Base-by-base conservation (phyloP, 2,888 invertebrate species). In the Molorchus minor region DNA sequence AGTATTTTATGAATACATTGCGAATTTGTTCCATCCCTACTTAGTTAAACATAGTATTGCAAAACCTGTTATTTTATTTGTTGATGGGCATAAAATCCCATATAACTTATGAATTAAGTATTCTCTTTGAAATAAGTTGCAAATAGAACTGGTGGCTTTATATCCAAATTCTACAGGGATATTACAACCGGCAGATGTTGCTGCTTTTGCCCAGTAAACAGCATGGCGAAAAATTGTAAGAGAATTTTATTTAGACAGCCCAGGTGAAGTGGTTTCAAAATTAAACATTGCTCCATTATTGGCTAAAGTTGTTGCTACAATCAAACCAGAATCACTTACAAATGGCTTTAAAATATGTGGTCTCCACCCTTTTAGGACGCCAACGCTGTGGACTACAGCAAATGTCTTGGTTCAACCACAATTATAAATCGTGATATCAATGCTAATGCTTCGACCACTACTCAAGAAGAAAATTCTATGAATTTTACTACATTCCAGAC, bases 301-400 rank as follows among this genome's bases (percentile, higher is more conserved):
- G 58, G 62, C 65, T 62, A 64, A 54, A 46, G 65, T 59, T 43
- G 49, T 70, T 44, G 56, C 38, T 47, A 29, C 33, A 45, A 15
- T 17, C 40, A 63, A 64, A 43, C 62, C 62, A 21, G 62, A 68
- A 40, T 65, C 58, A 17, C 43, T 69, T 51, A 29, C 38, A 53
- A 64, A 68, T 58, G 65, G 65, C 21, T 68, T 66, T 53, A 62
- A 58, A 54, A 62, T 60, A 36, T 66, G 68, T 36, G 66, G 59
- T 35, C 38, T 69, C 13, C 59, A 30, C 29, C 67, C 67, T 8
- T 66, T 58, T 38, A 59, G n/a, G n/a, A 67, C 47, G 61, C 64
- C 7, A 51, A 64, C 60, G 64, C 58, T 12, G 54, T 58, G 47
- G 61, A 70, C 44, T 59, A 45, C 47, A 43, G 55, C 20, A 59